Evolutionary conservation across 2,888 invertebrate species (phyloP), one percentile per base, ranked within the genome.

Genomic region (Teinopalpus imperialis): DNA sequence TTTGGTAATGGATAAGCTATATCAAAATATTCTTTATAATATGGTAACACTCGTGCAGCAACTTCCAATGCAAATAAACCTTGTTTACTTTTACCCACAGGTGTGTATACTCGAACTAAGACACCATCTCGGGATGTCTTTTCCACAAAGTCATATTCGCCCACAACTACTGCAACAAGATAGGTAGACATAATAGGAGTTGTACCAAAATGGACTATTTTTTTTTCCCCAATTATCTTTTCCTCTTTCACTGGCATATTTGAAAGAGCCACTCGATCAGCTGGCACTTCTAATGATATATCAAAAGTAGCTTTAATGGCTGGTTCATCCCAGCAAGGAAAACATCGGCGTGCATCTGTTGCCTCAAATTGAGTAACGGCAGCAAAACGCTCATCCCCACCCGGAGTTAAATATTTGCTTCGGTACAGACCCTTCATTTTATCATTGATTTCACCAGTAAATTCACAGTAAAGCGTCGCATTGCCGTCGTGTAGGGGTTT

Each of bases 291-390:
- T 8, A 99, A 82, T 0, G 93, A 92, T 52, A 99, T 94, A 73
- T 97, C 95, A 81, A 98, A 99, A 1, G 96, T 97, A 1, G 98
- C 96, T 81, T 99, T 99, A 51, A 96, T 92, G 6, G 97, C 96
- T 4, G 98, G 99, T 79, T 99, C 99, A 78, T 99, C 98, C 97
- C 97, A 99, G 79, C 98, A 98, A 1, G 98, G 98, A 69, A 99
- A 98, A 69, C 97, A 97, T 58, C 95, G 90, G 43, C 98, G 91
- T 3, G 98, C 98, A 87, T 96, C 95, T 1, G 95, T 96, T 0
- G 96, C 91, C 74, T 96, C 95, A 74, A 98, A 98, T 81, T 98
- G 98, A 40, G 98, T 98, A 48, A 97, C 96, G 21, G 96, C 97
- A 18, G 94, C 95, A 70, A 93, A 94, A 41, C 94, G 91, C 68